Base-by-base conservation (phyloP, 1,140 invertebrate genomes). In the Araneus ventricosus region DNA sequence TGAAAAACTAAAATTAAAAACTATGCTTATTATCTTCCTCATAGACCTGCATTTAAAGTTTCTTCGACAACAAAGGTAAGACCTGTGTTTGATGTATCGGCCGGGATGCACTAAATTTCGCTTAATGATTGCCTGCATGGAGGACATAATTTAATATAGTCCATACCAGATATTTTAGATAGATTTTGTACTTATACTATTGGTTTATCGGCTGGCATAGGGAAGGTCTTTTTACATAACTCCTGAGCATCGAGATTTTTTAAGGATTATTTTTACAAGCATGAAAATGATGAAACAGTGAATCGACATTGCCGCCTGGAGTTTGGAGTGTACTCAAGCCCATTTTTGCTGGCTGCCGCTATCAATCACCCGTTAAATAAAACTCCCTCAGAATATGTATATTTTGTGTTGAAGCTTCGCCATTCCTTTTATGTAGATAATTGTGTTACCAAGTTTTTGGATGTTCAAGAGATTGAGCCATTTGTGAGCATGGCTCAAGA, bases 201-300 rank as follows among this genome's bases (percentile, higher is more conserved):
- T 93, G 95, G 94, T 34, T 94, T 96, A 0, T 94, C 95, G 0
- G 94, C 95, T 0, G 96, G 96, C 89, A 95, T 96, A 10, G 87
- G 94, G 37, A 95, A 95, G 45, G 95, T 95, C 0, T 96, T 96
- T 94, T 93, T 95, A 27, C 95, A 96, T 95, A 27, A 59, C 39
- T 1, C 67, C 67, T 17, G 27, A 24, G 22, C 39, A 90, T 75
- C 34, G 88, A 70, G 63, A 75, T 59, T 87, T n/a, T 59, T 17
- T 87, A 39, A 57, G 52, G 27, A n/a, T n/a, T 87, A 59, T 63
- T 87, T 87, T 17, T 87, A 57, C 5, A 10, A 1, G 10, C 4
- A 63, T 67, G 59, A 39, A 27, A 37, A 37, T n/a, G 27, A 59
- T 59, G 84, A 67, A 37, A 88, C n/a, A 70, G 27, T 90, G 34